Evolutionary conservation across 1,140 invertebrate species (phyloP).

Genomic region (Agrypnia vestita): DNA sequence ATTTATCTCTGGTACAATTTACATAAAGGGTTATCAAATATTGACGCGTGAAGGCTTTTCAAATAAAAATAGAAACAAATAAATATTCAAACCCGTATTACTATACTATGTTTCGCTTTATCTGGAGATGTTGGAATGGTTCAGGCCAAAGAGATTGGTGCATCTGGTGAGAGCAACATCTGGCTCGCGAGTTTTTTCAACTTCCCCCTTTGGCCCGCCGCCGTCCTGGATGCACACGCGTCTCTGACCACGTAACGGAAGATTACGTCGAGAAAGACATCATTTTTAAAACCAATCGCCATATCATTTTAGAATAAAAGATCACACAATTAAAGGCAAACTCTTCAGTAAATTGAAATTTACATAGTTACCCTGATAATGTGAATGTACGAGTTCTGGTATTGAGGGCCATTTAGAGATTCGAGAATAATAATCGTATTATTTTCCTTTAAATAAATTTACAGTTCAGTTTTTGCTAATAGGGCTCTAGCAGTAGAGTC

Average conservation of each 20-base stretch:
- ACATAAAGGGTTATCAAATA: too few relatives aligned
- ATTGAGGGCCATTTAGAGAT: not conserved
- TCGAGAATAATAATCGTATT: not conserved
- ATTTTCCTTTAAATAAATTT: not conserved
- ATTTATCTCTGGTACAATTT: too few relatives aligned
- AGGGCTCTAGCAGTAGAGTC: too few relatives aligned
- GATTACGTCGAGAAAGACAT: not conserved
- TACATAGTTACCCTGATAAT: not conserved
- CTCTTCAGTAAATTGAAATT: too few relatives aligned
- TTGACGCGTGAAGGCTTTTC: too few relatives aligned
- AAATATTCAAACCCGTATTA: too few relatives aligned
- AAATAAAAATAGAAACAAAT: too few relatives aligned
- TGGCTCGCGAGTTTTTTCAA: conserved; percentile 5
- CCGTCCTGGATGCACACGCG: conserved; percentile 1
- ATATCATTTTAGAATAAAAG: too few relatives aligned
- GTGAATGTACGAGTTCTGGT: not conserved
- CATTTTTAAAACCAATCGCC: too few relatives aligned
- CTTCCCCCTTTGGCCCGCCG: not conserved
- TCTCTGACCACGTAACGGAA: conserved; percentile 8
- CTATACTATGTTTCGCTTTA: not conserved
- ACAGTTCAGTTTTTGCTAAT: too few relatives aligned
- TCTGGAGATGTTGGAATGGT: not conserved
- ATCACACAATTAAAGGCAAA: too few relatives aligned
- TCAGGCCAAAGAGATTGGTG: conserved; percentile 3
- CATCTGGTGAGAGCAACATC: conserved; percentile 14